Base-by-base conservation (phyloP, 2,797 vertebrate genomes). In the Tragopan temminckii region DNA sequence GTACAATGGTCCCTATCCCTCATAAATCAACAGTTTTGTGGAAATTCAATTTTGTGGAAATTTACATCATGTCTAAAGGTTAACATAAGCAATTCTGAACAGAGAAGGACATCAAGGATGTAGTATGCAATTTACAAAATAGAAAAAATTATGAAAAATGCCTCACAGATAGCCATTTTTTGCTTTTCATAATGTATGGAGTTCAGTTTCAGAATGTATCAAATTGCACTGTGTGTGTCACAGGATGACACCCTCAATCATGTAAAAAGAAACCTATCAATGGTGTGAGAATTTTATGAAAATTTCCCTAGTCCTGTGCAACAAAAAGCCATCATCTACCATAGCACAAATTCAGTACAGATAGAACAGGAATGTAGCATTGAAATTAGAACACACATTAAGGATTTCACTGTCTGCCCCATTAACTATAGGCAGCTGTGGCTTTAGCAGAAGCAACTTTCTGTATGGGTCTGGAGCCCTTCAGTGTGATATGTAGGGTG, bases 221-320 rank as follows among this genome's bases (percentile, higher is more conserved):
- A 24, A 10, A 29, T 31, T 31, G 9, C 9, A 52, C 38, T 43
- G 6, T 55, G 19, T 55, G 19, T 59, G 48, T 58, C 59, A 63
- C 63, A 29, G 24, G 1, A 8, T 13, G 75, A 36, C 7, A 58
- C 29, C 10, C n/a, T 55, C 35, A 58, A 13, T 11, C 24, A 31
- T 5, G 9, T 45, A 12, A 72, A 24, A 87, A 58, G 0, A 6
- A 6, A 69, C 7, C 50, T 59, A 36, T 5, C 0, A 0, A 7
- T 81, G 9, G 3, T 42, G 59, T 6, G 3, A 72, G 55, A 85
- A 48, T n/a, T 67, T 36, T 19, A 59, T 48, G 31, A 66, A 19
- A 67, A 63, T 67, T 84, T 92, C 21, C 7, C 67, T 63, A 59
- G 33, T 53, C 43, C 50, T 48, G 7, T 40, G 50, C 64, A 83